Conservation (phyloP, 2,113 vertebrate species). For the Syngnathoides biaculeatus region DNA sequence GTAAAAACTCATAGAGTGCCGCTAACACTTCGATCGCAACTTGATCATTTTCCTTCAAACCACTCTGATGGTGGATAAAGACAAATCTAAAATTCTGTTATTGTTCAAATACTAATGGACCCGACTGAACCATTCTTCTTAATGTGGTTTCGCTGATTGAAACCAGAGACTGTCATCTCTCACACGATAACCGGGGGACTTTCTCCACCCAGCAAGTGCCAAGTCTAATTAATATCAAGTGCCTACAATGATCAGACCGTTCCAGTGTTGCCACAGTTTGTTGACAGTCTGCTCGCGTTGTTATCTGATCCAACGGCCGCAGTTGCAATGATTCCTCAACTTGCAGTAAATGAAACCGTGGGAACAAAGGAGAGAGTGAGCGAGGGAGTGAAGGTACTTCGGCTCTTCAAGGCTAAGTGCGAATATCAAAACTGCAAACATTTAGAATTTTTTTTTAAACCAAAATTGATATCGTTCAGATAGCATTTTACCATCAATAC, state of each 20-base stretch:
- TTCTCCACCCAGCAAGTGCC: not conserved
- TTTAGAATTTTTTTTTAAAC: too few relatives aligned
- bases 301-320: conserved; percentile 20
- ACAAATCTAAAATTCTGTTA: not conserved
- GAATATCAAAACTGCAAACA: not conserved
- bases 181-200: not conserved
- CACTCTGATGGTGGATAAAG: not conserved
- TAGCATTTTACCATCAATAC: too few relatives aligned
- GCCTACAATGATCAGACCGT: conserved; percentile 3
- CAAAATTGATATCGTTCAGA: too few relatives aligned
- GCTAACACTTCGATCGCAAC: not conserved
- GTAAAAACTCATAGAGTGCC: too few relatives aligned
- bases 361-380: conserved; percentile 10
- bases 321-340: not conserved
- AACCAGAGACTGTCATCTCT: not conserved
- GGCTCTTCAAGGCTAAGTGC: conserved; percentile 14
- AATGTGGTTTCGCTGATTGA: not conserved
- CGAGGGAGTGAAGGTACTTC: conserved; percentile 25
- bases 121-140: not conserved
- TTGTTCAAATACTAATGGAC: not conserved
- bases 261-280: conserved; percentile 1
- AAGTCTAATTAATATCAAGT: conserved; percentile 13
- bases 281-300: conserved; percentile 34
- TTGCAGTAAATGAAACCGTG: not conserved
- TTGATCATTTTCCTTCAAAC: not conserved